These are phyloP conservation scores for Ectropis crepuscularia DNA, from an alignment of 2,888 invertebrate species.

Conservation along the genomic window DNA sequence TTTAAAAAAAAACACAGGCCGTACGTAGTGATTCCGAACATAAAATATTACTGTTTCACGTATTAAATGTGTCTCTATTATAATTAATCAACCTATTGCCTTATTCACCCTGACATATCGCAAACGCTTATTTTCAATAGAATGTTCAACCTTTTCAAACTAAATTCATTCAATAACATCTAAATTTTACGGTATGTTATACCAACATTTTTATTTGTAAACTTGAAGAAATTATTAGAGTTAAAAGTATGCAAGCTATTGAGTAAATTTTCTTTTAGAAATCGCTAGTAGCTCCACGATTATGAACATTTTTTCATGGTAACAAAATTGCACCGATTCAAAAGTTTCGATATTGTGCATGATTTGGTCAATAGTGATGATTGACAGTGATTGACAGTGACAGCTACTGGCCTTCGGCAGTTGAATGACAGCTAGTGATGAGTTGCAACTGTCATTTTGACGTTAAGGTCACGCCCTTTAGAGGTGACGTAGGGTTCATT, in stretches of 20 bases:
- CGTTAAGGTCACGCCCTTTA: slow-evolving; percentile 9
- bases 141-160: not conserved
- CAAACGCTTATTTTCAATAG: slow-evolving; percentile 15
- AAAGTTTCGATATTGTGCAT: slow-evolving; percentile 11
- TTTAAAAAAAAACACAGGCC: no score
- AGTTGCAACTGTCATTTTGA: slow-evolving; percentile 5
- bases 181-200: not conserved
- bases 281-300: not conserved
- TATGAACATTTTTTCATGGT: not conserved
- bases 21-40: no score
- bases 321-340: not conserved
- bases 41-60: no score
- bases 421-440: slow-evolving; percentile 20
- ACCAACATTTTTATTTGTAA: not conserved
- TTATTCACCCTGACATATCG: slow-evolving; percentile 24
- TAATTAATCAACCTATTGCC: not conserved
- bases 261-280: not conserved
- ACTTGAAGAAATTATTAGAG: not conserved
- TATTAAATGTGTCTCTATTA: not conserved
- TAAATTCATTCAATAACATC: slow-evolving; percentile 5
- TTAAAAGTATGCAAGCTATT: not conserved
- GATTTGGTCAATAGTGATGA: slow-evolving; percentile 17
- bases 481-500: slow-evolving; percentile 2
- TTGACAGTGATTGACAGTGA: slow-evolving; percentile 23
- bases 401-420: slow-evolving; percentile 18